Percentiles rank a stretch among this genome's conserved stretches.
These are phyloP conservation scores for Pundamilia nyererei DNA, from an alignment of 2,113 vertebrate species.

Conservation along the genomic window DNA sequence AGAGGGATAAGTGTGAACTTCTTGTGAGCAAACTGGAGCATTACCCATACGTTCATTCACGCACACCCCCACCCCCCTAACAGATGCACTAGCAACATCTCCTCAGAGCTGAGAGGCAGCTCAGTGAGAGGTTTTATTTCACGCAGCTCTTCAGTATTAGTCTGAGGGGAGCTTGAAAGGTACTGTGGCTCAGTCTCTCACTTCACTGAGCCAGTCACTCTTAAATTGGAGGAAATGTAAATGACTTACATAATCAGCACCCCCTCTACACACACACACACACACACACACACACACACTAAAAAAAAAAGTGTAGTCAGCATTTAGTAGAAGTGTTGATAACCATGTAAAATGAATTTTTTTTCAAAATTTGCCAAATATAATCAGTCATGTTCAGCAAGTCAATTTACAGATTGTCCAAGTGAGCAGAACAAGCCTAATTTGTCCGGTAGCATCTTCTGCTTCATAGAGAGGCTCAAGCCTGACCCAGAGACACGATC, in stretches of 20 bases:
- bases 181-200: slow-evolving; percentile 24
- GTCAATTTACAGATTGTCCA: not conserved
- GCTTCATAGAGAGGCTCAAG: not conserved
- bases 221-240: slow-evolving; percentile 47
- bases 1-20: slow-evolving; percentile 24
- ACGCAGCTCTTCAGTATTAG: slow-evolving; percentile 34
- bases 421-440: slow-evolving; percentile 1
- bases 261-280: not conserved
- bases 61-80: not conserved
- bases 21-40: slow-evolving; percentile 36
- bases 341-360: not conserved
- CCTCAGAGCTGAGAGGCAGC: slow-evolving; percentile 35
- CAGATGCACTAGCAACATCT: slow-evolving; percentile 24
- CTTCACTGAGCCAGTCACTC: slow-evolving; percentile 49
- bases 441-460: not conserved
- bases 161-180: slow-evolving; percentile 40
- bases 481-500: not conserved
- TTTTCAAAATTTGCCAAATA: not conserved
- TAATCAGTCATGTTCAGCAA: slow-evolving; percentile 18
- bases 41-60: slow-evolving; percentile 4
- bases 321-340: slow-evolving; percentile 20
- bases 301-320: slow-evolving; percentile 20
- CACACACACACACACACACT: not conserved
- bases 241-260: slow-evolving; percentile 47
- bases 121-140: slow-evolving; percentile 39